Conservation (phyloP, 2,797 vertebrate genomes). For the Hoplostethus atlanticus region DNA sequence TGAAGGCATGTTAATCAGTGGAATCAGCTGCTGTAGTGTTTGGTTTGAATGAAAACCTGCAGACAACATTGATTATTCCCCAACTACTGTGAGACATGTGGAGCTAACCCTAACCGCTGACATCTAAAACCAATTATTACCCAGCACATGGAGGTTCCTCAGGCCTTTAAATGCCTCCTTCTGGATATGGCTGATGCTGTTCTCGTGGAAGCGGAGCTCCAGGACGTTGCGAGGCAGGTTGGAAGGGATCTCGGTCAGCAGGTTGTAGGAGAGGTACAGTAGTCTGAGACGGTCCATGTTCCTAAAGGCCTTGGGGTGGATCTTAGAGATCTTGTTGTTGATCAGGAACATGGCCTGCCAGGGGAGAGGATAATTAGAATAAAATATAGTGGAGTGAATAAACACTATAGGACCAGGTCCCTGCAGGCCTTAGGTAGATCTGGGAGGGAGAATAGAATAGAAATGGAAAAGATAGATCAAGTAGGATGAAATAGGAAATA, state of each 20-base stretch:
- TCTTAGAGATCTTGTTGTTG: constrained; percentile 94
- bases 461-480: too few species aligned
- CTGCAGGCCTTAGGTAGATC: too few species aligned
- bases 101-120: too few species aligned
- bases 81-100: too few species aligned
- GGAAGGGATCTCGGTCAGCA: constrained; percentile 91
- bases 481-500: too few species aligned
- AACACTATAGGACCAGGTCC: too few species aligned
- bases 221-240: constrained; percentile 92
- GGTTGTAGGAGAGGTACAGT: constrained; percentile 95
- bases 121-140: constrained; percentile 72
- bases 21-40: too few species aligned
- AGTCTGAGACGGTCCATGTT: constrained; percentile 89
- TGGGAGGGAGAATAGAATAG: too few species aligned
- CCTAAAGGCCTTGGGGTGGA: constrained; percentile 95
- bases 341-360: constrained; percentile 94
- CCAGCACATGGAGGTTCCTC: constrained; percentile 93
- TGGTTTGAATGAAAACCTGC: too few species aligned
- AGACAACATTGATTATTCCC: too few species aligned
- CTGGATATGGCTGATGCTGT: constrained; percentile 92
- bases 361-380: constrained; percentile 2
- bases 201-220: constrained; percentile 96
- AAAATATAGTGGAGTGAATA: background rate
- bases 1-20: too few species aligned
- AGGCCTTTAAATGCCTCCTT: constrained; percentile 93